phyloP scores from a whole-genome alignment of 2,888 invertebrate genomes.

The Philereme vetulata region DNA sequence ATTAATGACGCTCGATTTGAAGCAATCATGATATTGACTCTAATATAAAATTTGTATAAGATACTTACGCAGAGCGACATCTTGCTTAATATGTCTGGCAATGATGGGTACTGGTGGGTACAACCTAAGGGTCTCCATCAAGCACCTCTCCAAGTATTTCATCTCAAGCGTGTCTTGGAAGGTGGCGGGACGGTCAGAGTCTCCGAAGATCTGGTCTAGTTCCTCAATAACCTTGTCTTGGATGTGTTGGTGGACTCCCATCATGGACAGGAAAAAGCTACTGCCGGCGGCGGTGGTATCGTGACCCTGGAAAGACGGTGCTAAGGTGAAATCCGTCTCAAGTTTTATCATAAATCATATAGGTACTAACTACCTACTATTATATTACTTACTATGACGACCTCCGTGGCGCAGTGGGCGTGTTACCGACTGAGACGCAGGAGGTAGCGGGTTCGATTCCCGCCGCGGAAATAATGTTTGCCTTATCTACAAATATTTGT shows the following conservation, averaged over 20 bases:
- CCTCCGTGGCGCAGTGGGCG: no score
- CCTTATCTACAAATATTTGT: no score
- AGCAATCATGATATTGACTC: no score
- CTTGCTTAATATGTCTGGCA: conserved; percentile 88
- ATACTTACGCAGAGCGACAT: conserved; percentile 86
- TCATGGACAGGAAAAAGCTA: conserved; percentile 90
- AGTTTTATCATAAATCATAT: neutral
- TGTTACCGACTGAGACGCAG: no score
- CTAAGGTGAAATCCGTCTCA: neutral
- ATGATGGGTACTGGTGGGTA: conserved; percentile 92
- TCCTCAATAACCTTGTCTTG: conserved; percentile 90
- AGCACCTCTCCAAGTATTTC: conserved; percentile 92
- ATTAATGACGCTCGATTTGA: no score
- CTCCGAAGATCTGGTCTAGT: conserved; percentile 89
- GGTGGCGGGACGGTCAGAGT: conserved; percentile 89
- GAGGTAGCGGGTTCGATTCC: no score
- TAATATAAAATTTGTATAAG: neutral
- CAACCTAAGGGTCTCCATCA: conserved; percentile 91
- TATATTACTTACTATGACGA: no score
- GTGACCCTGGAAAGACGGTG: conserved; percentile 82
- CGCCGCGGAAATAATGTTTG: no score
- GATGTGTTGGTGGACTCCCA: conserved; percentile 89
- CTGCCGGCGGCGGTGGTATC: conserved; percentile 93
- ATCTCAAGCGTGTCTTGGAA: conserved; percentile 93
- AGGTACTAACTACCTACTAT: no score